Evolutionary conservation across 1,140 invertebrate genomes (phyloP), one percentile per base, ranked within the genome.

Genomic region (Pentalonia nigronervosa): DNA sequence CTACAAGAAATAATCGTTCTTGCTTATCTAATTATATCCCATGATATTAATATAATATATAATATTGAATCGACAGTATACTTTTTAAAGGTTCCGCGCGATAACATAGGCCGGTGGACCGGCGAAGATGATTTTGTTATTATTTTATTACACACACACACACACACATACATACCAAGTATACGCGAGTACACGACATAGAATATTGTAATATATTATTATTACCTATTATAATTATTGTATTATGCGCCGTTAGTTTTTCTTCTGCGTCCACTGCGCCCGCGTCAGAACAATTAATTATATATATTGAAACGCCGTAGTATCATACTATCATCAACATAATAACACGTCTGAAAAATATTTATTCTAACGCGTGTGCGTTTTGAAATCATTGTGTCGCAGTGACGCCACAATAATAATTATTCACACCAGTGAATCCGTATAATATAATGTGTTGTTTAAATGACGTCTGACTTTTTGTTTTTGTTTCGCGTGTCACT

Each of bases 231-330:
- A 30, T 67, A 25, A 67, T 67, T 67, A n/a, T 34, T 76, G 30
- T 48, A n/a, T 14, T 67, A 67, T n/a, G 7, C 0, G 50, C 36
- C 50, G 56, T 67, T 90, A 30, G 30, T 36, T 83, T 92, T 48
- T 81, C 23, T 83, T 76, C 8, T 11, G 17, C 60, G 67, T 48
- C 14, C 34, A 41, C 20, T n/a, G 47, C 48, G 48, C 30, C 81
- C 7, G n/a, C 36, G 30, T 50, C 25, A 84, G 84, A 93, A 93
- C 91, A 93, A 93, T 93, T 93, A 93, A 93, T 93, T 92, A 93
- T 86, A 84, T 45, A 45, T 36, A 83, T 88, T 36, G 36, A 25
- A 23, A 30, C 17, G 30, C 45, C 45, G 2, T 50, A 41, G 23
- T 41, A 41, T 41, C 41, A 41, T 41, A 41, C 41, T 60, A 67